Conservation (phyloP, 2,797 vertebrate genomes). For the Intellagama lesueurii region DNA sequence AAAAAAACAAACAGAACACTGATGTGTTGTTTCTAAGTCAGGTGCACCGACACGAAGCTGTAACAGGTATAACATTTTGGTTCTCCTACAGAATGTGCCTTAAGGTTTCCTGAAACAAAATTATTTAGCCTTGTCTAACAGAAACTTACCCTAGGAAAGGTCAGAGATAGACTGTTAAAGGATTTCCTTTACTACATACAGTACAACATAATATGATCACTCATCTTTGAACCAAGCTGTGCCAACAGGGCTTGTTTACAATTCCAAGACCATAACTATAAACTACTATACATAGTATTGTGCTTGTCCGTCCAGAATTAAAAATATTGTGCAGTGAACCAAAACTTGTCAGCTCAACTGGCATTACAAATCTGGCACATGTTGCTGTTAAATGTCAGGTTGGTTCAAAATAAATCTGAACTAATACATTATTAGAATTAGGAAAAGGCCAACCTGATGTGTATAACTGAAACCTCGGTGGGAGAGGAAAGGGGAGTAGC, state of each 20-base stretch:
- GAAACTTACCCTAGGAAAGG: not conserved
- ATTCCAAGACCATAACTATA: not conserved
- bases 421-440: too few relatives aligned
- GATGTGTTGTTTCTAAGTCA: not conserved
- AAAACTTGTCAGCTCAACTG: not conserved
- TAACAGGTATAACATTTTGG: not conserved
- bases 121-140: not conserved
- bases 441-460: too few relatives aligned
- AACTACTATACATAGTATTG: not conserved
- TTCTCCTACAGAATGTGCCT: not conserved
- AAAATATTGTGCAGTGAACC: not conserved
- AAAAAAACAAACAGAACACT: not conserved
- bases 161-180: not conserved
- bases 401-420: too few relatives aligned
- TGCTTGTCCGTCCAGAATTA: not conserved
- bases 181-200: not conserved
- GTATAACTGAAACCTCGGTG: too few relatives aligned
- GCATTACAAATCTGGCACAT: not conserved
- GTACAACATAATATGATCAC: conserved; percentile 10
- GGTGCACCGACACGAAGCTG: not conserved
- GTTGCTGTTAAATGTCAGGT: too few relatives aligned
- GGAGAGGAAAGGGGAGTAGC: too few relatives aligned
- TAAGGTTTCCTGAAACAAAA: not conserved
- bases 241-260: not conserved
- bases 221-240: not conserved